Evolutionary conservation across 37 sponge, comb jelly and placozoan genomes (phyloP), one percentile per base, ranked within the genome.

Genomic region (Ephydatia muelleri): DNA sequence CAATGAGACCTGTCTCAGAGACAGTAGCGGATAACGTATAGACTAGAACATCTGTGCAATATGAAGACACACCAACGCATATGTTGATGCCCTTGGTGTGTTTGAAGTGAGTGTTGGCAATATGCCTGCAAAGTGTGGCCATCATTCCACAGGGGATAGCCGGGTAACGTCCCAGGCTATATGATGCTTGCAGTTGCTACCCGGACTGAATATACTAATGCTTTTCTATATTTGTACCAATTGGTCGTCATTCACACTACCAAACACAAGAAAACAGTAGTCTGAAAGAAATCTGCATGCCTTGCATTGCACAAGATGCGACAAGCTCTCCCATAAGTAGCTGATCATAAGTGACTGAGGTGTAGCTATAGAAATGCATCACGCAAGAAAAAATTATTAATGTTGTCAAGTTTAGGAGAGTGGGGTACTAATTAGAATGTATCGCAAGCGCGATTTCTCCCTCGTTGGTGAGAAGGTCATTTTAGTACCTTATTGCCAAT

Each of bases 401-500:
- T n/a, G n/a, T n/a, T n/a, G n/a, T n/a, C n/a, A n/a, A n/a, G n/a
- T n/a, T n/a, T n/a, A n/a, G n/a, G n/a, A n/a, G n/a, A n/a, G n/a
- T n/a, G n/a, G n/a, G n/a, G n/a, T n/a, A n/a, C n/a, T n/a, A n/a
- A n/a, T n/a, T 23, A 38, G n/a, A 43, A 90, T 85, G 90, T 68
- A 76, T 38, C 43, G 93, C 47, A 92, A 92, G 47, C 76, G 86
- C 43, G 86, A 88, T 16, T 92, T 39, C 29, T 57, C 73, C 48
- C 32, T 88, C 27, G 29, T 23, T 21, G 97, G 94, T 14, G 89
- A 90, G 33, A 91, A 83, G 33, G 91, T 94, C 34, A 49, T 85
- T 0, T 89, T 97, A 12, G 94, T 97, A 13, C 97, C 97, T 13
- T 97, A 97, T 72, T 69, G 86, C 38, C 64, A 65, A 1, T 77